These are phyloP conservation scores for Mastomys natalensis DNA, from an alignment of 2,113 vertebrate genomes.

Conservation along the genomic window DNA sequence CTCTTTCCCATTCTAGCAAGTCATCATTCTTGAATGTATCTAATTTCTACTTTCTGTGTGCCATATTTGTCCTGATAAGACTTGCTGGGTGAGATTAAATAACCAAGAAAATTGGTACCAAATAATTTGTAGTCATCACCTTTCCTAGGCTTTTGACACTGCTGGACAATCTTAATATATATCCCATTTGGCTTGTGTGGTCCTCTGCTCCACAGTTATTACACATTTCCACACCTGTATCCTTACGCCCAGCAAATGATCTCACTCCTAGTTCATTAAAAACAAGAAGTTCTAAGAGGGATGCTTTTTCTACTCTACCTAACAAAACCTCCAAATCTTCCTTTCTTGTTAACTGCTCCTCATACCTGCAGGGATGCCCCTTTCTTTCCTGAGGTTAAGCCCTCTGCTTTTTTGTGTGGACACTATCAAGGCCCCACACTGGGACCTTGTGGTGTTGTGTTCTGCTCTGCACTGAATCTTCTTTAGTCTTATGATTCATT, in stretches of 20 bases:
- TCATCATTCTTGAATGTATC: slow-evolving; percentile 6
- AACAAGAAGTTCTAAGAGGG: neutral
- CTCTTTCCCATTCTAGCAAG: neutral
- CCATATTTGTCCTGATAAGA: slow-evolving; percentile 49
- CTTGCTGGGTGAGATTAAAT: slow-evolving; percentile 50
- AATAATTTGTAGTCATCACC: neutral
- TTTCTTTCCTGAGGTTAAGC: neutral
- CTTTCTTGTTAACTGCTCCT: neutral
- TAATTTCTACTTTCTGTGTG: neutral
- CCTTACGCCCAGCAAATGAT: neutral
- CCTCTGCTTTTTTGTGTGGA: neutral
- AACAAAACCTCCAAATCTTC: neutral
- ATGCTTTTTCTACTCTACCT: neutral
- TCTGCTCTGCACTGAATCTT: neutral
- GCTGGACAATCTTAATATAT: slow-evolving; percentile 1
- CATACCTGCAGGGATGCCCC: neutral
- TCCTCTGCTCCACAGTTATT: neutral
- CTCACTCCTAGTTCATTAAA: neutral
- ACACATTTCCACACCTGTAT: neutral
- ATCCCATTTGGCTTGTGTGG: neutral
- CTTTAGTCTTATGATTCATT: neutral
- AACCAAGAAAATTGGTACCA: slow-evolving; percentile 28
- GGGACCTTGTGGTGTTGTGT: neutral
- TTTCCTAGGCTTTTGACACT: neutral
- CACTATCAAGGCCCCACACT: neutral